Percentiles rank a stretch among this genome's conserved stretches.
Conservation (phyloP, 2,113 vertebrate genomes). For the Hemibagrus wyckioides region DNA sequence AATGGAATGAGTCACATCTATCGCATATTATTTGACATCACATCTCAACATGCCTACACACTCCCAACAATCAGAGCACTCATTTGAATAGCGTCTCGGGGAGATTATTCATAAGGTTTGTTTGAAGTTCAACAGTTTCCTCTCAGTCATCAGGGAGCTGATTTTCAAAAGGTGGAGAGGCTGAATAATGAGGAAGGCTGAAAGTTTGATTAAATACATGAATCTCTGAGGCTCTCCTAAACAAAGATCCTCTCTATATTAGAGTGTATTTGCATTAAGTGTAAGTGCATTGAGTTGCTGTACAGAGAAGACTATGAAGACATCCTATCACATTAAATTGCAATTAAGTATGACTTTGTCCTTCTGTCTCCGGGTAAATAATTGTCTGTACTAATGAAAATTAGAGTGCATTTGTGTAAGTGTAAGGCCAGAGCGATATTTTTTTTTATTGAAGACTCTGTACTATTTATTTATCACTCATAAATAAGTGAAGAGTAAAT, state of each 20-base stretch:
- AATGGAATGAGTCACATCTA: slow-evolving; percentile 46
- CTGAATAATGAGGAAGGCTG: slow-evolving; percentile 66
- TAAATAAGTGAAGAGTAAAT: not conserved
- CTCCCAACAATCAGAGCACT: slow-evolving; percentile 67
- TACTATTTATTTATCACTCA: not conserved
- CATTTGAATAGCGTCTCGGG: slow-evolving; percentile 69
- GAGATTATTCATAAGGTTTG: slow-evolving; percentile 76
- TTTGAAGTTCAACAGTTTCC: slow-evolving; percentile 76
- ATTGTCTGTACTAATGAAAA: not conserved
- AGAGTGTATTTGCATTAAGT: slow-evolving; percentile 54
- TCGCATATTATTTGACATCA: slow-evolving; percentile 39
- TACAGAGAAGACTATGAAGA: slow-evolving; percentile 16
- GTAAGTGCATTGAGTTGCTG: slow-evolving; percentile 46
- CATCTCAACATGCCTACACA: slow-evolving; percentile 57
- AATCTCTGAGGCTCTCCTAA: slow-evolving; percentile 59
- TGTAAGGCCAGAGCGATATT: not conserved
- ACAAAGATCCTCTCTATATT: slow-evolving; percentile 56
- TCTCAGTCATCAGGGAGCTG: slow-evolving; percentile 70
- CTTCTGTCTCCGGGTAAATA: slow-evolving; percentile 3
- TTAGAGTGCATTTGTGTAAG: not conserved
- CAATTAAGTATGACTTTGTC: slow-evolving; percentile 41
- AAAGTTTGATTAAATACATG: slow-evolving; percentile 68
- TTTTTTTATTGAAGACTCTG: not conserved
- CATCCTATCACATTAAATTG: slow-evolving; percentile 40
- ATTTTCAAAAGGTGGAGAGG: slow-evolving; percentile 74